These are phyloP conservation scores for Syrista parreyssii DNA, from an alignment of 2,888 invertebrate species.

Conservation along the genomic window DNA sequence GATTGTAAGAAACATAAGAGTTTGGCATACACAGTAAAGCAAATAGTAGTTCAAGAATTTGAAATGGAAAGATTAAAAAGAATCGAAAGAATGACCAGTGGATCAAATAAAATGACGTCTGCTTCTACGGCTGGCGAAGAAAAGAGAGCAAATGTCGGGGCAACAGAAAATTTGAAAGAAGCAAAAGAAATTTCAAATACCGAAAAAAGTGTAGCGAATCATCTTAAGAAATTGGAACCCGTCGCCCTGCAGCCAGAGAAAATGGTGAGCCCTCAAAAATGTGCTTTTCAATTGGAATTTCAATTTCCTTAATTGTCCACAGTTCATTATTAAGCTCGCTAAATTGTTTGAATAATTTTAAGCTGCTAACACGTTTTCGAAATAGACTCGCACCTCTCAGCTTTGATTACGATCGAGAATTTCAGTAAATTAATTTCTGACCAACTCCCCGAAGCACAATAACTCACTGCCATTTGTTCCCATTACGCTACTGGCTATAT, in stretches of 20 bases:
- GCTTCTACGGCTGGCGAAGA: not conserved
- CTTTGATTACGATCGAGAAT: conserved; percentile 1
- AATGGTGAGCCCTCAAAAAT: conserved; percentile 61
- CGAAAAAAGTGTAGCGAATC: conserved; percentile 66
- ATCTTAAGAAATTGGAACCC: conserved; percentile 76
- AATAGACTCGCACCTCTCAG: not conserved
- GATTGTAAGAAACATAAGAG: conserved; percentile 46
- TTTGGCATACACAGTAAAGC: conserved; percentile 54
- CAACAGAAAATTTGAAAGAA: not conserved
- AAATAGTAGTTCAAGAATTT: conserved; percentile 57
- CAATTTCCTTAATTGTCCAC: not conserved
- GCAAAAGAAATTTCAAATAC: not conserved
- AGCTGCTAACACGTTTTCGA: not conserved
- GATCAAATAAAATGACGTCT: not conserved
- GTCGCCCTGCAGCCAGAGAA: conserved; percentile 65
- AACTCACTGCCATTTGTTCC: not conserved
- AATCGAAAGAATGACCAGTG: conserved; percentile 27
- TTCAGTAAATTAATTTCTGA: not conserved
- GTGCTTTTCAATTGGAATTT: not conserved
- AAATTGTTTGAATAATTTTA: not conserved
- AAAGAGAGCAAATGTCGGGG: not conserved
- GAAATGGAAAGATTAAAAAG: conserved; percentile 54
- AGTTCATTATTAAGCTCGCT: not conserved
- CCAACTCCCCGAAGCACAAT: conserved; percentile 4
- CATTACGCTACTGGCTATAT: not conserved